A percentile compares a stretch with the other conserved stretches of the same genome.
Conservation (phyloP, 2,888 invertebrate genomes). For the Bellardia bayeri region DNA sequence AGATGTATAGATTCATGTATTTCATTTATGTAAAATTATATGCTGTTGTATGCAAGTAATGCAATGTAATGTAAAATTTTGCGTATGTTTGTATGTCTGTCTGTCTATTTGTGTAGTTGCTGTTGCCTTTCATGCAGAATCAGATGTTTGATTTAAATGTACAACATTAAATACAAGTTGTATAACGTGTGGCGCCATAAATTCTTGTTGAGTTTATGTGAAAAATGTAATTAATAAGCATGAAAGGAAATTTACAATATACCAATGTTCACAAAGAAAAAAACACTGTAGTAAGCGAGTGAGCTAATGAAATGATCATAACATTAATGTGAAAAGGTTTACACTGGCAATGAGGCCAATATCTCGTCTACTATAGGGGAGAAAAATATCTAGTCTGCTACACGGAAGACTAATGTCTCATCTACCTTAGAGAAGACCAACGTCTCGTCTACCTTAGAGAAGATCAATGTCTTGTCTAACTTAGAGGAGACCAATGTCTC, state of each 20-base stretch:
- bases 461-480: too few species aligned
- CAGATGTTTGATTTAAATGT: conserved; percentile 73
- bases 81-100: conserved; percentile 23
- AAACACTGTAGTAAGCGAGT: not conserved
- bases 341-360: not conserved
- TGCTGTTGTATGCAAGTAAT: conserved; percentile 35
- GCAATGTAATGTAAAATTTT: not conserved
- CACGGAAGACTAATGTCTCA: too few species aligned
- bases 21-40: conserved; percentile 41
- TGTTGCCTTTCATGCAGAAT: conserved; percentile 65
- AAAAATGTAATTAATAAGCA: conserved; percentile 69
- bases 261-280: not conserved
- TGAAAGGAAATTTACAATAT: conserved; percentile 68
- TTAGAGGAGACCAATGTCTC: too few species aligned
- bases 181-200: conserved; percentile 74
- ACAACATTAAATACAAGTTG: conserved; percentile 69
- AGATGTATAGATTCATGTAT: conserved; percentile 31
- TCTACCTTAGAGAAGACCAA: too few species aligned
- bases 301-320: not conserved
- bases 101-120: conserved; percentile 30
- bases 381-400: too few species aligned
- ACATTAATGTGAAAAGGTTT: not conserved
- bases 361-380: too few species aligned
- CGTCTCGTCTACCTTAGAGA: too few species aligned
- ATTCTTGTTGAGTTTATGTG: conserved; percentile 70